These are phyloP conservation scores for Adineta ricciae DNA, from an alignment of 2,888 invertebrate genomes.

Conservation along the genomic window DNA sequence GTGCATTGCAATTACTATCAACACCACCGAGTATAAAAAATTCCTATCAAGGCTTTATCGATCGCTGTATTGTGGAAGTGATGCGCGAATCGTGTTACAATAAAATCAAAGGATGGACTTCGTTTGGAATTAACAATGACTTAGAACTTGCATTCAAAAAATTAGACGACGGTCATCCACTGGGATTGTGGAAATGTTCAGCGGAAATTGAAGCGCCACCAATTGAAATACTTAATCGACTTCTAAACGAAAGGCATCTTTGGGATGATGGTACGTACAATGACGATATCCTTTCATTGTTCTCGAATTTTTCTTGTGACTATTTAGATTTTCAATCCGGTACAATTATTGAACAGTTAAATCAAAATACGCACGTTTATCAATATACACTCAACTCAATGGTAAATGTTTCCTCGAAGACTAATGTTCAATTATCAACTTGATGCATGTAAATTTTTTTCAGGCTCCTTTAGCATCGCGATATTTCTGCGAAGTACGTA, in stretches of 20 bases:
- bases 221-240: slow-evolving; percentile 63
- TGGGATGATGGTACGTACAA: slow-evolving; percentile 64
- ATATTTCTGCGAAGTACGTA: slow-evolving; percentile 4
- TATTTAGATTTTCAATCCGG: slow-evolving; percentile 63
- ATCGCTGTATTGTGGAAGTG: slow-evolving; percentile 18
- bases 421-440: too few species aligned
- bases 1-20: not conserved
- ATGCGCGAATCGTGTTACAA: slow-evolving; percentile 14
- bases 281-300: too few species aligned
- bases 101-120: slow-evolving; percentile 27
- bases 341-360: slow-evolving; percentile 69
- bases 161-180: slow-evolving; percentile 78
- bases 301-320: too few species aligned
- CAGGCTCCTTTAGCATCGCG: not conserved
- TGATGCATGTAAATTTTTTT: too few species aligned
- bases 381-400: slow-evolving; percentile 70
- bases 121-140: slow-evolving; percentile 40
- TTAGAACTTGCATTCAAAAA: slow-evolving; percentile 82
- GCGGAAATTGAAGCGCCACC: slow-evolving; percentile 87
- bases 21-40: not conserved
- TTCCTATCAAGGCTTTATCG: not conserved
- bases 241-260: slow-evolving; percentile 72
- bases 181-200: slow-evolving; percentile 75
- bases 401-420: slow-evolving; percentile 36
- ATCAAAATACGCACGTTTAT: slow-evolving; percentile 73